phyloP scores from a whole-genome alignment of 2,888 invertebrate species.

The Harpagoxenus sublaevis region DNA sequence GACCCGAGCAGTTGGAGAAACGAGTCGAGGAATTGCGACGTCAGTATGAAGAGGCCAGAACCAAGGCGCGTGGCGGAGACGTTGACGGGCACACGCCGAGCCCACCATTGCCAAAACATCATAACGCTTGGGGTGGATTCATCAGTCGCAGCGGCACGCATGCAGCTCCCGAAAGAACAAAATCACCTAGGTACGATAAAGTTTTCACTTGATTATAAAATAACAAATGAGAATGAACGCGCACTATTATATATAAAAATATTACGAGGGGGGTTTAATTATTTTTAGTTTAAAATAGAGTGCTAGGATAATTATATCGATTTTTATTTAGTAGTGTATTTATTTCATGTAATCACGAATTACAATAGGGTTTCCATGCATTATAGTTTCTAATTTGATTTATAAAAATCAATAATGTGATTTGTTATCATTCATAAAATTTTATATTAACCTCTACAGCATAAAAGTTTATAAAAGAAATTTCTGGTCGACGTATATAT shows the following conservation, averaged over 20 bases:
- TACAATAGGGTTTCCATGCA: background rate
- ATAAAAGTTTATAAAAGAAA: background rate
- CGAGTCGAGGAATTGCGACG: slow-evolving; percentile 92
- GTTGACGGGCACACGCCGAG: slow-evolving; percentile 87
- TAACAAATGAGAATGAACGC: background rate
- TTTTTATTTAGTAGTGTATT: background rate
- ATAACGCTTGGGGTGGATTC: slow-evolving; percentile 91
- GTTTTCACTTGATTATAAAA: background rate
- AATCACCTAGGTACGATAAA: slow-evolving; percentile 82
- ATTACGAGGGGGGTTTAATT: background rate
- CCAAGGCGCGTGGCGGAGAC: slow-evolving; percentile 87
- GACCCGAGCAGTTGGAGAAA: slow-evolving; percentile 90
- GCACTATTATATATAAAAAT: background rate
- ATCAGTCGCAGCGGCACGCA: slow-evolving; percentile 87
- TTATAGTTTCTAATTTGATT: background rate
- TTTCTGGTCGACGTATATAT: background rate
- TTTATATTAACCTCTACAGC: background rate
- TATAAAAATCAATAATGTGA: background rate
- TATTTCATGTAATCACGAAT: background rate
- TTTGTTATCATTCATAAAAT: background rate
- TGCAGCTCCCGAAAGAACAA: slow-evolving; percentile 82
- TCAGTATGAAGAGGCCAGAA: slow-evolving; percentile 90
- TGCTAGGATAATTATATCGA: background rate
- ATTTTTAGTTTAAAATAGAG: background rate
- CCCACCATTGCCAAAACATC: slow-evolving; percentile 87